Evolutionary conservation across 2,888 invertebrate species (phyloP), one percentile per base, ranked within the genome.

Genomic region (Polyommatus icarus): DNA sequence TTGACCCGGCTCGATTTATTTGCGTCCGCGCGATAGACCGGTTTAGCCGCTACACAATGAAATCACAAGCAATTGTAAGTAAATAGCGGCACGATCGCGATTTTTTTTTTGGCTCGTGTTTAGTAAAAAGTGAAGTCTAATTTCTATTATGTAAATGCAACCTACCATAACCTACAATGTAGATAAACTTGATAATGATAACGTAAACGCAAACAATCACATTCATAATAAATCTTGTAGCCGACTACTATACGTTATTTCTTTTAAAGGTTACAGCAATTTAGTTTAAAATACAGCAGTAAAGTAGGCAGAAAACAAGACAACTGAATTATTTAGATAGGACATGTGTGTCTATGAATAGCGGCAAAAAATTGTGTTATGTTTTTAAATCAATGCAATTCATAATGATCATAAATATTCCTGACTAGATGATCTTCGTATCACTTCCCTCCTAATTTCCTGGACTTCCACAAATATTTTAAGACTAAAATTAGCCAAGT

Each of bases 221-320:
- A 67, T 67, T 29, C 67, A 29, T 67, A 67, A 29, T 61, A 61
- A 61, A 61, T 67, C 29, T 67, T 67, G 15, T 29, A 15, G 67
- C 61, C 24, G 67, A 12, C 67, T 29, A 67, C 67, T 67, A 24
- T 7, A 32, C 67, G 67, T 67, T 10, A 59, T 20, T 67, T 67
- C 29, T 67, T 67, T 67, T 67, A 67, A 67, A 67, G 67, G 67
- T 67, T 67, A 32, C 15, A 67, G 32, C 15, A 32, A 32, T 67
- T 67, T 67, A 67, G 67, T 67, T 67, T 67, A 67, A 67, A 67
- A 67, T 67, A 24, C 12, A 29, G 61, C 67, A 18, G 67, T 32
- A 67, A 32, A 18, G 29, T 67, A 6, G 29, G 15, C 67, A 18
- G 67, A 32, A 10, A 15, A 67, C 29, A 29, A 67, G 29, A 67